Percentiles rank a stretch among this genome's conserved stretches.
These are phyloP conservation scores for Musca vetustissima DNA, from an alignment of 1,140 invertebrate genomes.

Conservation along the genomic window DNA sequence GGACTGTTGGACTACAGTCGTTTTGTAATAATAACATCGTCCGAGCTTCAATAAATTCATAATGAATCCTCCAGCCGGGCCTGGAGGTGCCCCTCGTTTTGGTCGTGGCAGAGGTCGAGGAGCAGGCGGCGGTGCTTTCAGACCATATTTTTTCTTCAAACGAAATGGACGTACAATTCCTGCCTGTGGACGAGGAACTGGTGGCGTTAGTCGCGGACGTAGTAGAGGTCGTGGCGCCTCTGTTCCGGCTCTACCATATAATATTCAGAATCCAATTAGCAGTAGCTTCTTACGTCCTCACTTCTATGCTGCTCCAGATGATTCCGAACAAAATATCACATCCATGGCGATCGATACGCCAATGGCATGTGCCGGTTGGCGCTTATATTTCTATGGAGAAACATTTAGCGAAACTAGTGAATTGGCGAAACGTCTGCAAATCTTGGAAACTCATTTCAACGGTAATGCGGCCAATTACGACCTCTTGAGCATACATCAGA, in stretches of 20 bases:
- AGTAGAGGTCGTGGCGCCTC: background rate
- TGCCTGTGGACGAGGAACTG: conserved; percentile 27
- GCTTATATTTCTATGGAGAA: conserved; percentile 63
- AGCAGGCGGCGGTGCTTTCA: conserved; percentile 38
- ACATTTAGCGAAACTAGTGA: conserved; percentile 54
- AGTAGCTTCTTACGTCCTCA: conserved; percentile 37
- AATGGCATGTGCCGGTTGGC: conserved; percentile 63
- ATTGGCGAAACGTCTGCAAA: conserved; percentile 55
- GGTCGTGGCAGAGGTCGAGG: conserved; percentile 35
- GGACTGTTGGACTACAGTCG: too few species aligned
- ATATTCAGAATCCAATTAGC: too few species aligned
- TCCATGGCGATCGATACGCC: conserved; percentile 41
- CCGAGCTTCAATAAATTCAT: too few species aligned
- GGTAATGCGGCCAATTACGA: conserved; percentile 49
- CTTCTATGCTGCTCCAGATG: conserved; percentile 45
- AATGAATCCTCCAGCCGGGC: conserved; percentile 4
- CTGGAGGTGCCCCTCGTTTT: background rate
- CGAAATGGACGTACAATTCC: conserved; percentile 48
- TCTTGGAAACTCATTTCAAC: conserved; percentile 51
- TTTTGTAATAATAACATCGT: too few species aligned
- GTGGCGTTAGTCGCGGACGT: background rate
- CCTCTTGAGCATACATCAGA: conserved; percentile 56
- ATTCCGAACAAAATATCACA: conserved; percentile 33
- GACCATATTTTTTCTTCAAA: conserved; percentile 49
- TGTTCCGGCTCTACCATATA: background rate